Evolutionary conservation across 2,113 vertebrate species (phyloP).

Genomic region (Varanus komodoensis): DNA sequence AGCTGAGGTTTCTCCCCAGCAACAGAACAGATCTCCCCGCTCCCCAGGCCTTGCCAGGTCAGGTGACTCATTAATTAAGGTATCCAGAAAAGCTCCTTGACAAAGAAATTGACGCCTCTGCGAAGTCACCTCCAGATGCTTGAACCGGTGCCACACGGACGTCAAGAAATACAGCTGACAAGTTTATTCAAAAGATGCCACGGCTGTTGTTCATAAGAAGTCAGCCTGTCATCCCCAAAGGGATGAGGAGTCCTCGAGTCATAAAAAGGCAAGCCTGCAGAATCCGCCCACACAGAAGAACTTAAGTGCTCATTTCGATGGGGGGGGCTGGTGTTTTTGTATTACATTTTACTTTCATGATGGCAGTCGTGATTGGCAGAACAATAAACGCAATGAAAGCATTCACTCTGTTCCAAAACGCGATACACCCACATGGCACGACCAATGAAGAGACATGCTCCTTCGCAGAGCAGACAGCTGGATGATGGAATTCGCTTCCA

Average conservation of each 20-base stretch:
- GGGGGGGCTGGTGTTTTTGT: background rate
- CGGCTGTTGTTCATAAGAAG: constrained; percentile 24
- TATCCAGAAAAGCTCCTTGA: constrained; percentile 36
- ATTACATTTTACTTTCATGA: constrained; percentile 6
- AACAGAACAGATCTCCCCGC: background rate
- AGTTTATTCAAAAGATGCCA: constrained; percentile 42
- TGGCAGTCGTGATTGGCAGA: constrained; percentile 14
- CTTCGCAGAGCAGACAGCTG: too few species aligned
- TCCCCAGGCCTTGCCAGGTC: background rate
- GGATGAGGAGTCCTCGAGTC: constrained; percentile 7
- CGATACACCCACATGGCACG: background rate
- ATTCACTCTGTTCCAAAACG: constrained; percentile 19
- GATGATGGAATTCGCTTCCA: too few species aligned
- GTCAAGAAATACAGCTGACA: constrained; percentile 1
- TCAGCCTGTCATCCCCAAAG: constrained; percentile 21
- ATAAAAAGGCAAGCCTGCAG: constrained; percentile 29
- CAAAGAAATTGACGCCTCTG: constrained; percentile 31
- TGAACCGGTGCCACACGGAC: constrained; percentile 38
- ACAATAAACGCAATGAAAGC: constrained; percentile 9
- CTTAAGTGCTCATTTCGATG: background rate
- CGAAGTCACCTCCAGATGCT: background rate
- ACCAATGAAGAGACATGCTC: too few species aligned
- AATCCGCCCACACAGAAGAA: constrained; percentile 30
- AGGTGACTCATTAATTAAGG: constrained; percentile 12
- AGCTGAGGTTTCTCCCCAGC: too few species aligned